Base-by-base conservation (phyloP, 2,888 invertebrate species). In the Parnassius orleans region DNA sequence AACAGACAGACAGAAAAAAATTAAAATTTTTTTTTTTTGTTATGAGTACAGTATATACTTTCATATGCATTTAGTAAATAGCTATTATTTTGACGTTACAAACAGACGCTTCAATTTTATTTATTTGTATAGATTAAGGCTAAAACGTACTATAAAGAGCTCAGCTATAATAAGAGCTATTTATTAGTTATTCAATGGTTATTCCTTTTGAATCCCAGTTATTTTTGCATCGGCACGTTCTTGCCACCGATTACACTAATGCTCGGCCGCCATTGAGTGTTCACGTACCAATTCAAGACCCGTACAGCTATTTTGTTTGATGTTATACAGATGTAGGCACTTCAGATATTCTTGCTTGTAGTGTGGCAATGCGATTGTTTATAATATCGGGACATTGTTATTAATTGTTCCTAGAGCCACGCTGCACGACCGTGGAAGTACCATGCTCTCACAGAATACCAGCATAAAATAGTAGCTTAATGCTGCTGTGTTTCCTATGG, bases 311-410 rank as follows among this genome's bases (percentile, higher is more conserved):
- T 48, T n/a, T 47, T 11, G 2, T n/a, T 1, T 48, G 60, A 60
- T 44, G 47, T 12, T 53, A 47, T 19, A 41, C 60, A 60, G 60
- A 53, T 53, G 60, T 15, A 12, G 42, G 9, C 60, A 60, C 60
- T 60, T 42, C 47, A 53, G 46, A 53, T 53, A 53, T 59, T 46
- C 53, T 53, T 50, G 41, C 2, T 19, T 19, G 53, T 59, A 46
- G 59, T 53, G 52, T 41, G 53, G 53, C 59, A 12, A 59, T 47
- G 47, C 0, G 14, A 41, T 14, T 43, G 33, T 33, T 10, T 43
- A 11, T n/a, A 24, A 15, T 33, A 46, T 14, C 1, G 2, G 53
- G 53, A 53, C 43, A 19, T 50, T 10, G 14, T 24, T 15, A 10
- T 19, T 14, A 1, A n/a, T 47, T 47, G 14, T 43, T 33, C 7